Evolutionary conservation across 2,797 vertebrate species (phyloP), one percentile per base, ranked within the genome.

Genomic region (Cynodonichthys magdalenae): DNA sequence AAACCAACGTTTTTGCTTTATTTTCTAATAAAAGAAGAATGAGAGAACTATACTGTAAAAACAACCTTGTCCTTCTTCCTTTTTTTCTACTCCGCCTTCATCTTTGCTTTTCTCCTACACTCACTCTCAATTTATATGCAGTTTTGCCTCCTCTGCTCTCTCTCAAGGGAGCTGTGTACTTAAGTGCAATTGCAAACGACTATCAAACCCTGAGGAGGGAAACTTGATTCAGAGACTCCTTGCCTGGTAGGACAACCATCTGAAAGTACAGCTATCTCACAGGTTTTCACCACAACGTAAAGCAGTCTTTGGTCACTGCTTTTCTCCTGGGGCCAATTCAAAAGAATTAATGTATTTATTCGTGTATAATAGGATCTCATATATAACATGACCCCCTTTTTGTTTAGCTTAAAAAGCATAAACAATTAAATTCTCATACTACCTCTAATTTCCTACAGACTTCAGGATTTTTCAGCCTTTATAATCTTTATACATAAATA

Each of bases 131-230:
- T 79, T 65, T 77, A 65, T 75, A 59, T 67, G 62, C 50, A 55
- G 44, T 57, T 67, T 59, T 62, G 66, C 69, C 52, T 51, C 66
- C 15, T 29, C 36, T 47, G 52, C 5, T n/a, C 53, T 45, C 59
- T 69, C 86, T 74, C 83, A 44, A 63, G 83, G 81, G 87, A 86
- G 73, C 77, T 69, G 74, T 81, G 77, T 88, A 84, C 85, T 90
- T 87, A 74, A 75, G 77, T 70, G 73, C 83, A 88, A 86, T 88
- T 84, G 77, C 85, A 90, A 87, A 81, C 51, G 73, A 82, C 86
- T 75, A 86, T 84, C 82, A 87, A 85, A 83, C 72, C 77, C 79
- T 18, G 50, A 85, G 76, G 71, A 87, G 59, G 44, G 48, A 84
- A 81, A 87, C 76, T 78, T 80, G 83, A 89, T 83, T 88, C 84